phyloP scores from a whole-genome alignment of 1,140 invertebrate species.

The Drosophila pachea region DNA sequence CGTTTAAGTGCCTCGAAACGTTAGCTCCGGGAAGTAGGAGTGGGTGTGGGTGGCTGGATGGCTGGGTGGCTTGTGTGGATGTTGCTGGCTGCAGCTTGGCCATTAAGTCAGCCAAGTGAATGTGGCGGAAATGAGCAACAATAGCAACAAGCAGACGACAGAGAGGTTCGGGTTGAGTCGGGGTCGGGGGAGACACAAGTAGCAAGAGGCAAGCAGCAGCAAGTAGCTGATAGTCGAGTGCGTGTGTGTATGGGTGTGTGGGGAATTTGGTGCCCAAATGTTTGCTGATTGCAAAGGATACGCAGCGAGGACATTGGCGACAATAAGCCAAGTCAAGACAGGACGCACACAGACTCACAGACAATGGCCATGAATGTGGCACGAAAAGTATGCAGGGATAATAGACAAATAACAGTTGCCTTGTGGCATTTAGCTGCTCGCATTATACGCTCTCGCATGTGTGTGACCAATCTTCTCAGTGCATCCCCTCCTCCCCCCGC shows the following conservation, averaged over 20 bases:
- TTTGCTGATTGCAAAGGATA: conserved; percentile 77
- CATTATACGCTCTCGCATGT: conserved; percentile 33
- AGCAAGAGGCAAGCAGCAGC: conserved; percentile 23
- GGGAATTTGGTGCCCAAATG: conserved; percentile 58
- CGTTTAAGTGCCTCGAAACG: conserved; percentile 65
- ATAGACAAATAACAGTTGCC: conserved; percentile 77
- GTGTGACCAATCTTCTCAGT: conserved; percentile 2
- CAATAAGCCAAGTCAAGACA: conserved; percentile 61
- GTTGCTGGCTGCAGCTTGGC: conserved; percentile 39
- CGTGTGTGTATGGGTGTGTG: conserved; percentile 3
- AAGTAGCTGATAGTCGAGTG: conserved; percentile 65
- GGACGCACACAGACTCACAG: conserved; percentile 31
- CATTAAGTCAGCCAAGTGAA: conserved; percentile 75
- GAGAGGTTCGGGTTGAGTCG: conserved; percentile 8
- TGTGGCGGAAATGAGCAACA: conserved; percentile 75
- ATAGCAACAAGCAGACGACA: conserved; percentile 69
- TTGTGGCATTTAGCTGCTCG: conserved; percentile 68
- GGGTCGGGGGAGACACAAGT: conserved; percentile 2
- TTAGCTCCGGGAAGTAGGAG: not conserved
- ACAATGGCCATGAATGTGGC: conserved; percentile 26
- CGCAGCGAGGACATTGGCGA: conserved; percentile 61
- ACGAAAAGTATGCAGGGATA: conserved; percentile 63
- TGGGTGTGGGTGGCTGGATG: not conserved
- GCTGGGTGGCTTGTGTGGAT: not conserved
- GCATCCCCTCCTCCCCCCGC: not conserved